Percentiles rank a stretch among this genome's conserved stretches.
Evolutionary conservation across 1,140 invertebrate genomes (phyloP).

Genomic region (Drosophila dunni): DNA sequence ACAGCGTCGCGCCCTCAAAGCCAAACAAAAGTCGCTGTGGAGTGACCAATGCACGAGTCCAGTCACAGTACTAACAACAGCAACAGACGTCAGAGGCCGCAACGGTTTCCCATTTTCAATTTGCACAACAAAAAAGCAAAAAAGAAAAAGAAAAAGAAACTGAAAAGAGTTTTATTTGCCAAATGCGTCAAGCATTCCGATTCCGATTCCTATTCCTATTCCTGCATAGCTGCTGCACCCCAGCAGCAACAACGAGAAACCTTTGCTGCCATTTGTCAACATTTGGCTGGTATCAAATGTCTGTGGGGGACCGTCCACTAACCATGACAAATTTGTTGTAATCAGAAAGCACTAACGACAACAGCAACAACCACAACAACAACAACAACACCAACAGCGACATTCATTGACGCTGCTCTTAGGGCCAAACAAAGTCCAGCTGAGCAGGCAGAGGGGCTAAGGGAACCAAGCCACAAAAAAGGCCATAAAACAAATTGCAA

Average conservation of each 20-base stretch:
- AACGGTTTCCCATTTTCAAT: slow-evolving; percentile 28
- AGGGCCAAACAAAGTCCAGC: slow-evolving; percentile 29
- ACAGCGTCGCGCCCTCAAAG: slow-evolving; percentile 43
- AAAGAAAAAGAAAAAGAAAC: slow-evolving; percentile 30
- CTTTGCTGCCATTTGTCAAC: slow-evolving; percentile 71
- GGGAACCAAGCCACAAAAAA: neutral
- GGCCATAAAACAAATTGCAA: slow-evolving; percentile 18
- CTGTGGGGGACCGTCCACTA: slow-evolving; percentile 52
- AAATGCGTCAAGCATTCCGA: slow-evolving; percentile 60
- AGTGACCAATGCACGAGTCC: slow-evolving; percentile 23
- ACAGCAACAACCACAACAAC: slow-evolving; percentile 13
- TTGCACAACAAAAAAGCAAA: slow-evolving; percentile 25
- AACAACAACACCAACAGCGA: slow-evolving; percentile 24
- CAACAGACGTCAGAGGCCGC: neutral
- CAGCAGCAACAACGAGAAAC: slow-evolving; percentile 21
- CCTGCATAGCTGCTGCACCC: slow-evolving; percentile 39
- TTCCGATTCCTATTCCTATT: slow-evolving; percentile 42
- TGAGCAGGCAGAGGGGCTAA: neutral
- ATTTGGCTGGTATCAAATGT: slow-evolving; percentile 73
- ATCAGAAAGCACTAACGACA: slow-evolving; percentile 57
- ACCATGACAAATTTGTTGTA: slow-evolving; percentile 67
- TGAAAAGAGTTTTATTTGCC: slow-evolving; percentile 53
- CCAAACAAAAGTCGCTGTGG: slow-evolving; percentile 43
- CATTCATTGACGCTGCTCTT: slow-evolving; percentile 9
- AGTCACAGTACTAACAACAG: neutral